Evolutionary conservation across 1,140 invertebrate genomes (phyloP), one percentile per base, ranked within the genome.

Genomic region (Drosophila carrolli): DNA sequence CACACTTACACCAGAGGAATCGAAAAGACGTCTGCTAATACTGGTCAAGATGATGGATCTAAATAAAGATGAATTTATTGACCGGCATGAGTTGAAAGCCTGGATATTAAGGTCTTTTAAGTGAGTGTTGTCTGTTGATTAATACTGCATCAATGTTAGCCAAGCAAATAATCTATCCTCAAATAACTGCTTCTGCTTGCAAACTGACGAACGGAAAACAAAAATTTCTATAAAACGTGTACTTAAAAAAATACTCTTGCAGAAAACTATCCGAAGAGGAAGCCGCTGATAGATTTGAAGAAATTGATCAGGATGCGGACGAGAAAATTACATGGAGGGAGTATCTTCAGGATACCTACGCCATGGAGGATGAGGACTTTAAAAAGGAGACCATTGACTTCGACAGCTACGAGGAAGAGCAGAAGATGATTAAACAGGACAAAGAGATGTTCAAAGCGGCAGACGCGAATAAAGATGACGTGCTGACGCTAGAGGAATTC

Each of bases 31-130:
- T 65, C 94, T 99, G 1, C 93, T 93, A 38, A 94, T 96, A 56
- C 93, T 99, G 19, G 94, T 98, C n/a, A 94, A 93, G 4, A 96
- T 97, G 93, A 99, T 99, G 97, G 98, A 99, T 93, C 91, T 95
- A 16, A 95, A 97, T 92, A 78, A 77, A 48, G 95, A 97, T 77
- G 93, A 95, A 70, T 93, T 92, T 63, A 96, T 99, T 74, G 96
- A 96, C 88, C 94, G 95, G 62, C 93, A 95, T 54, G 98, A 99
- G 93, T 93, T 99, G 1, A 96, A 96, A 92, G 94, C 96, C 6
- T 99, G 98, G 98, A 98, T 99, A 84, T 93, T 98, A 44, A 94
- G 97, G 79, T 99, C 98, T 46, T 99, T 99, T 92, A 95, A 94
- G 97, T 98, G 93, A 94, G 94, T 93, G 82, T 90, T 91, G 85